phyloP scores from a whole-genome alignment of 2,888 invertebrate genomes.

The Cheilosia pagana region DNA sequence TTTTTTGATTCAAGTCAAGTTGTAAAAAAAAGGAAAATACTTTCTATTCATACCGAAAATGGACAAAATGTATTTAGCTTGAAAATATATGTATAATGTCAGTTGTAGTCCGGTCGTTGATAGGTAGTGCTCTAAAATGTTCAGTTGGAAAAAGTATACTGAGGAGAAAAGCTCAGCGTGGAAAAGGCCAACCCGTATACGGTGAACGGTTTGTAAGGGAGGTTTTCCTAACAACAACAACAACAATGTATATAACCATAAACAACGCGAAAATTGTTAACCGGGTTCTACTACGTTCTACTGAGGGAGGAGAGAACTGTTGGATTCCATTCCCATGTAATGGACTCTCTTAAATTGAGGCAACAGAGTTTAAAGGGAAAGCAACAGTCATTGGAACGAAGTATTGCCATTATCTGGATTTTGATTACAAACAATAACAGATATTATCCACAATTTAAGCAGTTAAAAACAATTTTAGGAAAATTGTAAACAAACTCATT shows the following conservation, averaged over 20 bases:
- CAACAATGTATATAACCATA: conserved; percentile 37
- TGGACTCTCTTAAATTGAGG: conserved; percentile 38
- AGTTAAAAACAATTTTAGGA: no score
- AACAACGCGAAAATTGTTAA: conserved; percentile 45
- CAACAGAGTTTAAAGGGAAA: neutral
- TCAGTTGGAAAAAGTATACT: conserved; percentile 69
- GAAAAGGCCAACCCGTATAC: conserved; percentile 14
- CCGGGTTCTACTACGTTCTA: conserved; percentile 12
- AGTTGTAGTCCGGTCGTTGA: conserved; percentile 12
- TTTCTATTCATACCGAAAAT: conserved; percentile 43
- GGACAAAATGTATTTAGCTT: conserved; percentile 41
- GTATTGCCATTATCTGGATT: neutral
- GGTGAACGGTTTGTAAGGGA: neutral
- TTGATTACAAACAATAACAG: neutral
- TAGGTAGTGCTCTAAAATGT: conserved; percentile 45
- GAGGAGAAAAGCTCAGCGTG: conserved; percentile 58
- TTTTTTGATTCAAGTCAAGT: neutral
- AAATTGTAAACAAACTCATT: no score
- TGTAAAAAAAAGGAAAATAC: conserved; percentile 18
- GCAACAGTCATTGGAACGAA: neutral
- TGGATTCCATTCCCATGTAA: neutral
- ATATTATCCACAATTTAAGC: no score
- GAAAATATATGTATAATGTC: conserved; percentile 16
- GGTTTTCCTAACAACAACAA: conserved; percentile 19
- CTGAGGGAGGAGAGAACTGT: conserved; percentile 1